Conservation (phyloP, 2,113 vertebrate species). For the Albula goreensis region DNA sequence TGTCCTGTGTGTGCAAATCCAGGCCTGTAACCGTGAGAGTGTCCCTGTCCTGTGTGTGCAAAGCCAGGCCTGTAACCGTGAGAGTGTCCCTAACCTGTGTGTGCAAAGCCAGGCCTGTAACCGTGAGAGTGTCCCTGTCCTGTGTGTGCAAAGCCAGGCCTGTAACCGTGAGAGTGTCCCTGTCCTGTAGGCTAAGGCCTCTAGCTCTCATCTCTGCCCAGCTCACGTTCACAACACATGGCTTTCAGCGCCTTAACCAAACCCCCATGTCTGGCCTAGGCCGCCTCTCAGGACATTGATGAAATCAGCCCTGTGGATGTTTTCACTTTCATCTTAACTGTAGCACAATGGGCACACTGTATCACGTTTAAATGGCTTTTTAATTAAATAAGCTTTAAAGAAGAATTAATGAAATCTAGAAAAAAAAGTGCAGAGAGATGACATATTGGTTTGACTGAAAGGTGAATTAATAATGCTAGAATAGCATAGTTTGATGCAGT, state of each 20-base stretch:
- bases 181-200: not conserved
- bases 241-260: no score
- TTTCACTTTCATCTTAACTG: not conserved
- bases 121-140: conserved; percentile 68
- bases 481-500: not conserved
- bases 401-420: not conserved
- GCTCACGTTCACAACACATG: no score
- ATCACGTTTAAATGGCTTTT: not conserved
- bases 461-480: not conserved
- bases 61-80: conserved; percentile 78
- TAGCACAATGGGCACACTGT: not conserved
- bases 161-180: conserved; percentile 79
- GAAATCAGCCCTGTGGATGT: not conserved
- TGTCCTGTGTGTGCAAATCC: conserved; percentile 66
- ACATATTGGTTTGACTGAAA: not conserved
- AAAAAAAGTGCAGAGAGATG: not conserved
- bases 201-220: no score
- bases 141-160: conserved; percentile 55
- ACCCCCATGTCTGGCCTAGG: not conserved
- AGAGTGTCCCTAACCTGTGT: conserved; percentile 53
- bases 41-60: conserved; percentile 36
- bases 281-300: not conserved
- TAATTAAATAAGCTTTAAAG: not conserved
- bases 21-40: conserved; percentile 80
- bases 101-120: conserved; percentile 73